phyloP scores from a whole-genome alignment of 2,113 vertebrate genomes.

The Amphiprion percula region DNA sequence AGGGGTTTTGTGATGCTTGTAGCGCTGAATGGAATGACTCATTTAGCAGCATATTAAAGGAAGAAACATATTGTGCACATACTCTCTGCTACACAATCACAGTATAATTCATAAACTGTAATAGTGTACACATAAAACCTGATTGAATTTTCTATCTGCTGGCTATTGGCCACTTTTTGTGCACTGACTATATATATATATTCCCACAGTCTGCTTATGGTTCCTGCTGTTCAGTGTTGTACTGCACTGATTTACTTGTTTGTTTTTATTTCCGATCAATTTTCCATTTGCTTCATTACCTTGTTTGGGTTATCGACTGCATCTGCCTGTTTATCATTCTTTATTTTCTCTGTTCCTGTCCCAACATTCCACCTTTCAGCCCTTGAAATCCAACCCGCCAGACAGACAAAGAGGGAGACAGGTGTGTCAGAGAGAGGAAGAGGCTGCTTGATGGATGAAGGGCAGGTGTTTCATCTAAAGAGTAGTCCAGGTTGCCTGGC shows the following conservation, averaged over 20 bases:
- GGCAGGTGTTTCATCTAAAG: conserved; percentile 63
- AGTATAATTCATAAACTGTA: no score
- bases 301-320: conserved; percentile 3
- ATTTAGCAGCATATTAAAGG: conserved; percentile 1
- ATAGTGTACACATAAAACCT: neutral
- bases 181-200: neutral
- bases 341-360: neutral
- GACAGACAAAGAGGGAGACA: conserved; percentile 27
- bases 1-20: conserved; percentile 27
- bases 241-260: neutral
- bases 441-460: conserved; percentile 48
- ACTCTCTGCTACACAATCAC: neutral
- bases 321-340: neutral
- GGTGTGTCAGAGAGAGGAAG: conserved; percentile 39
- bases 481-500: conserved; percentile 53
- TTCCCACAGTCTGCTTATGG: conserved; percentile 2
- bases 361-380: neutral
- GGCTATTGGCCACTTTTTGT: conserved; percentile 2
- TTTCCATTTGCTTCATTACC: conserved; percentile 10
- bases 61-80: neutral
- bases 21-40: conserved; percentile 9
- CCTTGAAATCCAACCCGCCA: conserved; percentile 15
- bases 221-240: neutral
- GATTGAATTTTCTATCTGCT: conserved; percentile 8
- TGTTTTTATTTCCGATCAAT: neutral